Base-by-base conservation (phyloP, 1,140 invertebrate genomes). In the Conopomorpha cramerella region DNA sequence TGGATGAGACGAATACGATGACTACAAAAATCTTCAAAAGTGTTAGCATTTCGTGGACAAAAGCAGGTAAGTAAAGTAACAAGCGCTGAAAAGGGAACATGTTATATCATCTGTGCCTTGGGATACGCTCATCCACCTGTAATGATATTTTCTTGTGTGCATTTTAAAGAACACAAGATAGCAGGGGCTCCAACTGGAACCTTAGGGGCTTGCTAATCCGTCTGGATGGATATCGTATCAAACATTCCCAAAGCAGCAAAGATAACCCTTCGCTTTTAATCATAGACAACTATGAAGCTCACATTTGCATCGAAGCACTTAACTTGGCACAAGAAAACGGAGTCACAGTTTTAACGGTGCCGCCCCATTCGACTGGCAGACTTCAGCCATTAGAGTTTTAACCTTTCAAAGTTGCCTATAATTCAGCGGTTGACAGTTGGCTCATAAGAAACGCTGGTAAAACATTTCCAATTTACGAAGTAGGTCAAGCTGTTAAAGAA, bases 371-470 rank as follows among this genome's bases (percentile, higher is more conserved):
- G 11, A 52, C 41, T 2, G 18, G 55, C 32, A 68, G 70, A 39
- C 30, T 78, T 23, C 77, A 79, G 39, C 78, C 74, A 3, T 44
- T 81, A 2, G 78, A 80, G 38, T 78, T 44, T 49, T 48, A 46
- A 2, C 45, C 55, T 11, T 51, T 68, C 6, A 64, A 68, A 49
- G 46, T 41, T 1, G 40, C 25, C 23, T 60, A 48, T 41, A 58
- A 62, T 31, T 29, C 27, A 31, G 44, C 51, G 7, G 36, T 42
- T 1, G 52, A 61, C 26, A 44, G 43, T 16, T 67, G 59, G 54
- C 50, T 56, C 45, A 26, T 55, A 19, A 45, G 32, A 12, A 54
- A 78, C 39, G 51, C 61, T 23, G 64, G 62, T 1, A 60, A 58
- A 32, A 17, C 19, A 4, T 34, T 45, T 11, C 18, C 38, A 1